Evolutionary conservation across 2,113 vertebrate species (phyloP), one percentile per base, ranked within the genome.

Genomic region (Sprattus sprattus): DNA sequence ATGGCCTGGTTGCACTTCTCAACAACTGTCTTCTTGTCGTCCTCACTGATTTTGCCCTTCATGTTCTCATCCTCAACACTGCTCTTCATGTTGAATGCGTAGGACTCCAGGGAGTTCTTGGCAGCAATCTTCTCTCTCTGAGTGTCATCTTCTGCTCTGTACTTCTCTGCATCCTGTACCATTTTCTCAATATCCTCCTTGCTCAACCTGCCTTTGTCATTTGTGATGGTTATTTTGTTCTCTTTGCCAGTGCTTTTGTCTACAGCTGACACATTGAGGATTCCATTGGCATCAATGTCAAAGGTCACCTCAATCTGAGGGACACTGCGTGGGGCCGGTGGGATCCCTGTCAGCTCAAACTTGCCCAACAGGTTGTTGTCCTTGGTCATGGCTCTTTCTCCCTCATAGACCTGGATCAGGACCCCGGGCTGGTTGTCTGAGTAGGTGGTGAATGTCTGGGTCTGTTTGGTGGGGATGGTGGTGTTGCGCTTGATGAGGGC

Each of bases 1-100:
- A 81, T 45, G 78, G 78, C 78, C 78, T 81, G n/a, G 28, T 81
- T 22, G 78, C 78, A 81, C 78, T 81, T 39, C 32, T 81, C 78
- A 1, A 81, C 45, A 8, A 81, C 78, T 9, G 32, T 64, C 20
- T 64, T 64, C 60, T n/a, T 64, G 60, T 64, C 60, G 22, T 64
- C 60, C 60, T 64, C 60, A 64, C 60, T 64, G 60, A 64, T 64
- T 64, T 64, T 64, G 60, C n/a, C 60, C 3, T 64, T 64, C 60
- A 64, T 64, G 60, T 64, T 64, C 22, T 64, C 60, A 25, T 64
- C 45, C 78, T 81, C 45, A 16, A 81, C 78, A 10, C 78, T 81
- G 39, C 78, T 81, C 78, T 81, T 81, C 78, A 81, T 81, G 32
- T 45, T 81, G 78, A 81, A 81, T 2, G 78, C 78, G 32, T 39